These are phyloP conservation scores for Metaphire vulgaris DNA, from an alignment of 1,140 invertebrate genomes.

Conservation along the genomic window DNA sequence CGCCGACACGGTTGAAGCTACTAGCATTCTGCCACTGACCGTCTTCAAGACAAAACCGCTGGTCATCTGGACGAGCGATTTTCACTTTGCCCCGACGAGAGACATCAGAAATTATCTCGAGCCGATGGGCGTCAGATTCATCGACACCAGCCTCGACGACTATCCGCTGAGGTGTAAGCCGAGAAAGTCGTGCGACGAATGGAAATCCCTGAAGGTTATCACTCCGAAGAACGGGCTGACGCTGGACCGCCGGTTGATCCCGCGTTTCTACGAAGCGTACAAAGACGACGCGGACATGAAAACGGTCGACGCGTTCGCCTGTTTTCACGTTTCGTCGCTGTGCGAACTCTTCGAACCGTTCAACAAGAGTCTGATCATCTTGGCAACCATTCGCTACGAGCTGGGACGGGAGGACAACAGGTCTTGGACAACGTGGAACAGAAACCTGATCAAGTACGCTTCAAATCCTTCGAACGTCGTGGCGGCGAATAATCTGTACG, in stretches of 20 bases:
- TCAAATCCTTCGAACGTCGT: background rate
- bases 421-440: background rate
- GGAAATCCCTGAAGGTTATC: background rate
- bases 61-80: constrained; percentile 19
- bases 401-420: background rate
- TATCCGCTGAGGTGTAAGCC: background rate
- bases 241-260: background rate
- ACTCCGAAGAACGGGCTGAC: background rate
- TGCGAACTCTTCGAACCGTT: constrained; percentile 30
- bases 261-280: constrained; percentile 26
- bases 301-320: constrained; percentile 27
- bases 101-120: constrained; percentile 2
- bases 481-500: constrained; percentile 3
- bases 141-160: background rate
- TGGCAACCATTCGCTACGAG: constrained; percentile 24
- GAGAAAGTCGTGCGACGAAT: background rate
- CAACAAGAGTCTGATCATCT: constrained; percentile 30
- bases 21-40: too few species aligned
- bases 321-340: constrained; percentile 27
- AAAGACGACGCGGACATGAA: constrained; percentile 27
- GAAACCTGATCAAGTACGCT: background rate
- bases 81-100: constrained; percentile 15
- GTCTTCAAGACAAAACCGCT: constrained; percentile 17
- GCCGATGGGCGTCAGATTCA: constrained; percentile 6
- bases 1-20: too few species aligned